Percentiles rank a stretch among this genome's conserved stretches.
phyloP scores from a whole-genome alignment of 2,888 invertebrate species.

The Sylvicola cinctus region DNA sequence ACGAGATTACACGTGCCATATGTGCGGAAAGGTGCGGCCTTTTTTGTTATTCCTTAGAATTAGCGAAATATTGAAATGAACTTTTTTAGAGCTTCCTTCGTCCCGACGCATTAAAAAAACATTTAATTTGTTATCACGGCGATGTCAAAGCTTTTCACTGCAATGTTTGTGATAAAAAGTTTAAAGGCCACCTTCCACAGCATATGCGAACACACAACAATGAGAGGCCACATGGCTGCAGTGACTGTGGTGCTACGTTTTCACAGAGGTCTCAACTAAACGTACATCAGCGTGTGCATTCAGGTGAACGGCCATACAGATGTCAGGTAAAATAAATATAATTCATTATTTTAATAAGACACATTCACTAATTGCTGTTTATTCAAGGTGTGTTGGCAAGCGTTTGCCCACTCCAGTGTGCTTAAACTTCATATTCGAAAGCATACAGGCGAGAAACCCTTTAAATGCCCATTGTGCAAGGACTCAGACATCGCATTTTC shows the following conservation, averaged over 20 bases:
- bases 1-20: slow-evolving; percentile 55
- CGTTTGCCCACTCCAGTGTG: slow-evolving; percentile 70
- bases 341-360: neutral
- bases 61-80: too few relatives aligned
- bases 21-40: slow-evolving; percentile 46
- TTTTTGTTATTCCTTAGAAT: too few relatives aligned
- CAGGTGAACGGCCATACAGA: slow-evolving; percentile 61
- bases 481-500: slow-evolving; percentile 46
- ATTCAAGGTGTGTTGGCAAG: slow-evolving; percentile 35
- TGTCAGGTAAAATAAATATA: slow-evolving; percentile 37
- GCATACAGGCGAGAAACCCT: slow-evolving; percentile 65
- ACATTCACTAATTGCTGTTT: neutral
- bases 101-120: slow-evolving; percentile 46
- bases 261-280: slow-evolving; percentile 68
- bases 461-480: slow-evolving; percentile 41
- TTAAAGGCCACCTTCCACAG: slow-evolving; percentile 63
- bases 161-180: slow-evolving; percentile 55
- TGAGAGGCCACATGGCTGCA: slow-evolving; percentile 51
- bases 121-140: slow-evolving; percentile 52
- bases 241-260: slow-evolving; percentile 56
- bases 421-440: slow-evolving; percentile 62
- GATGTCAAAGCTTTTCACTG: slow-evolving; percentile 58
- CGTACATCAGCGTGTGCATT: slow-evolving; percentile 67
- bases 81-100: slow-evolving; percentile 37
- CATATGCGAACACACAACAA: slow-evolving; percentile 66